A percentile compares a stretch with the other conserved stretches of the same genome.
These are phyloP conservation scores for Scomber colias DNA, from an alignment of 2,113 vertebrate species.

Conservation along the genomic window DNA sequence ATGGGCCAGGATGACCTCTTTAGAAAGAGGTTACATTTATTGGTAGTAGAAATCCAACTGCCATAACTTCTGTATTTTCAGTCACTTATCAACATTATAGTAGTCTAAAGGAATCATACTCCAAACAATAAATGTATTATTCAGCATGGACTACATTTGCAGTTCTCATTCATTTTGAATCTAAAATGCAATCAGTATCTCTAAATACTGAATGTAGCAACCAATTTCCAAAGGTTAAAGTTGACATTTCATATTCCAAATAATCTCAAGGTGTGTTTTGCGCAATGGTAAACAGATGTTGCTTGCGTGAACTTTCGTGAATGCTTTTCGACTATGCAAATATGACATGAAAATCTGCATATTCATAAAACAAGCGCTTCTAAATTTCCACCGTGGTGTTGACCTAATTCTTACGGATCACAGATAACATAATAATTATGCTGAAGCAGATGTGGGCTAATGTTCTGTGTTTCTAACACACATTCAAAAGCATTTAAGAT, in stretches of 20 bases:
- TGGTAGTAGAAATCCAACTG: constrained; percentile 13
- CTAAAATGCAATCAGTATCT: constrained; percentile 73
- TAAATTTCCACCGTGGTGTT: constrained; percentile 22
- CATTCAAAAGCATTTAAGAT: constrained; percentile 55
- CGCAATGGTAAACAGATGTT: constrained; percentile 69
- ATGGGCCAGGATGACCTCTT: constrained; percentile 2
- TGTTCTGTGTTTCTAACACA: constrained; percentile 47
- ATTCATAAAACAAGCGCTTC: constrained; percentile 46
- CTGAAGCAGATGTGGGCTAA: constrained; percentile 61
- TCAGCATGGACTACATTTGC: constrained; percentile 55
- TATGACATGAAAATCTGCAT: constrained; percentile 52
- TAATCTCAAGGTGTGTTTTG: constrained; percentile 46
- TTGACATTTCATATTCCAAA: constrained; percentile 63
- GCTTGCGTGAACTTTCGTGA: constrained; percentile 19
- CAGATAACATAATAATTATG: constrained; percentile 58
- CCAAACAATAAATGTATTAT: constrained; percentile 64
- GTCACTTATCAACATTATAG: constrained; percentile 28
- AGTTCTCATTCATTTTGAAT: constrained; percentile 67
- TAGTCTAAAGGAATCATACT: constrained; percentile 23
- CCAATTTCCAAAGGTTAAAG: constrained; percentile 59
- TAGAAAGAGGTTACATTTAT: constrained; percentile 52
- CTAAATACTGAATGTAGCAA: constrained; percentile 53
- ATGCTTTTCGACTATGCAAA: constrained; percentile 56
- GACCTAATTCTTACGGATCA: constrained; percentile 61
- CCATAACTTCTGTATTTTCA: constrained; percentile 58